Evolutionary conservation across 2,797 vertebrate genomes (phyloP), one percentile per base, ranked within the genome.

Genomic region (Anas georgica): DNA sequence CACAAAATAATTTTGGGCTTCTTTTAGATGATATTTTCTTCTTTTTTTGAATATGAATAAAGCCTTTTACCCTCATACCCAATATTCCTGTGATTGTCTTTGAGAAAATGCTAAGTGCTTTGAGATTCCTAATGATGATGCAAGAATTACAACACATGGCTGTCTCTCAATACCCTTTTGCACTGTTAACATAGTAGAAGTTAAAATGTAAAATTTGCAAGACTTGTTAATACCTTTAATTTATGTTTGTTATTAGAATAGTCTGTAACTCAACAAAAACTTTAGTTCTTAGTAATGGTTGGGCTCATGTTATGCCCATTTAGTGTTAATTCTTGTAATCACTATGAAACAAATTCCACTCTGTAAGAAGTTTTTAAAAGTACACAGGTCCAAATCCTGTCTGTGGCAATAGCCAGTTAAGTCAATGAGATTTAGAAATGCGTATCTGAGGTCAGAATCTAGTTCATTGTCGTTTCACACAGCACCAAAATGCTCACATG

Each of bases 91-190:
- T 35, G 29, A 37, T 31, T 66, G 12, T 20, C 29, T 84, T 50
- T 76, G 60, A 89, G 70, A 91, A 83, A 95, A 83, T 39, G 63
- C 20, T 55, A 66, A 86, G 78, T 83, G 59, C 31, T 46, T 50
- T 62, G 50, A 83, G 62, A 86, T 8, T 83, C 1, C 1, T 59
- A 75, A 74, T 20, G 54, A 43, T 87, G 79, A 85, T 75, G 79
- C 87, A 94, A 95, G 79, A 87, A 29, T 88, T 95, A 72, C 84
- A 77, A 86, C 62, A 94, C 69, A 63, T 9, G 72, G 45, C 22
- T 43, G 26, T 73, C 68, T 83, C 62, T 43, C 25, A 80, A 73
- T 73, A 78, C n/a, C 29, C 50, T 79, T 72, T 52, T 26, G 45
- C 31, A 70, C 58, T 58, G 15, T 72, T 93, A 48, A 55, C 1